Evolutionary conservation across 2,113 vertebrate species (phyloP).

Genomic region (Scomber scombrus): DNA sequence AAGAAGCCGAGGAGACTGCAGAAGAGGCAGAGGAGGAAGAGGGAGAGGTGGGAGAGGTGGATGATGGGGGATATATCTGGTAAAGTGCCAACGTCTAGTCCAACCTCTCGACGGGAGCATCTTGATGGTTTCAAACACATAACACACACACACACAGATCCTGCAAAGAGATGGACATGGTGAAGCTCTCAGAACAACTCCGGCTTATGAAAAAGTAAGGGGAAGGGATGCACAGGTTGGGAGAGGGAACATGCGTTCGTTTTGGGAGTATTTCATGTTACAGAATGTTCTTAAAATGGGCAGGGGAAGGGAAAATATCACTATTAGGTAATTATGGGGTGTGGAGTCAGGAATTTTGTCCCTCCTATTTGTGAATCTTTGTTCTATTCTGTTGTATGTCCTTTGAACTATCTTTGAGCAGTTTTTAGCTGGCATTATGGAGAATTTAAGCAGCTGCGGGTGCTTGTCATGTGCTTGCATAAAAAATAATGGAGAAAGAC

Average conservation of each 20-base stretch:
- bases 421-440: constrained; percentile 76
- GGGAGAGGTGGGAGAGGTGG: constrained; percentile 91
- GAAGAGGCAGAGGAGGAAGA: constrained; percentile 93
- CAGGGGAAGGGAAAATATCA: constrained; percentile 50
- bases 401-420: constrained; percentile 76
- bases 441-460: constrained; percentile 66
- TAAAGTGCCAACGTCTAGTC: constrained; percentile 78
- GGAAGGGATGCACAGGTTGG: constrained; percentile 36
- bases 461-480: constrained; percentile 60
- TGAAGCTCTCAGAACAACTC: constrained; percentile 71
- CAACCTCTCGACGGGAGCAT: constrained; percentile 65
- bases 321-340: constrained; percentile 63
- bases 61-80: constrained; percentile 98
- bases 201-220: constrained; percentile 41
- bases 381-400: constrained; percentile 79
- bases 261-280: constrained; percentile 59
- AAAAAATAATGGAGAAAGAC: constrained; percentile 43
- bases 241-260: constrained; percentile 44
- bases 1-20: constrained; percentile 91
- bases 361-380: constrained; percentile 82
- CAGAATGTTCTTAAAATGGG: constrained; percentile 59
- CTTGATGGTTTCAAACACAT: constrained; percentile 60
- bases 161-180: constrained; percentile 65
- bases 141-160: constrained; percentile 63
- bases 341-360: constrained; percentile 68